phyloP scores from a whole-genome alignment of 2,113 vertebrate genomes.

The Gasterosteus aculeatus region DNA sequence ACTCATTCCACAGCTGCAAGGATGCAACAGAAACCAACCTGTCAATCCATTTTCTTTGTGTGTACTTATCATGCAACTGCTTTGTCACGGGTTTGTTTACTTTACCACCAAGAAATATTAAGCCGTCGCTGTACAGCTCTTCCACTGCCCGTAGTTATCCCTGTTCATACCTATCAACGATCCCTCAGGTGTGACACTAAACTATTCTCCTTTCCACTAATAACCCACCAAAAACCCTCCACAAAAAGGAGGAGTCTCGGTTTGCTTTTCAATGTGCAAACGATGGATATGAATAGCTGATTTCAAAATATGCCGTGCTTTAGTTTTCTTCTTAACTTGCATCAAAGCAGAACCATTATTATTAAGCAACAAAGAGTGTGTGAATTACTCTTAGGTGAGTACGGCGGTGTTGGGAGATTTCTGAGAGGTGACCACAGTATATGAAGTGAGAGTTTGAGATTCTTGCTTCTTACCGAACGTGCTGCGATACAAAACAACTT shows the following conservation, averaged over 20 bases:
- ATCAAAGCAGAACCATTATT: constrained; percentile 49
- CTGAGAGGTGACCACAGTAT: constrained; percentile 14
- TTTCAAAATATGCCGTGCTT: constrained; percentile 43
- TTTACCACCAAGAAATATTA: constrained; percentile 44
- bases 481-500: constrained; percentile 27
- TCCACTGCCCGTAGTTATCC: constrained; percentile 52
- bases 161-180: constrained; percentile 64
- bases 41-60: constrained; percentile 49
- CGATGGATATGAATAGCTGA: constrained; percentile 41
- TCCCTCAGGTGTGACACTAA: constrained; percentile 71
- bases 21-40: constrained; percentile 55
- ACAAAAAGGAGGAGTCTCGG: not conserved
- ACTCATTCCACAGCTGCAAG: constrained; percentile 42
- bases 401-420: constrained; percentile 27
- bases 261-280: constrained; percentile 38
- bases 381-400: constrained; percentile 28
- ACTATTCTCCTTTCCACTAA: constrained; percentile 67
- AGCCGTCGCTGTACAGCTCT: constrained; percentile 32
- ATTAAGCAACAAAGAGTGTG: constrained; percentile 35
- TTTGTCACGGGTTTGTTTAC: constrained; percentile 58
- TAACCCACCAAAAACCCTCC: constrained; percentile 50
- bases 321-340: constrained; percentile 3
- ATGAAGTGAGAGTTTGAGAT: not conserved
- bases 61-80: constrained; percentile 54
- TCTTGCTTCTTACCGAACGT: constrained; percentile 17